A percentile compares a stretch with the other conserved stretches of the same genome.
Conservation (phyloP, 2,797 vertebrate genomes). For the Hoplostethus atlanticus region DNA sequence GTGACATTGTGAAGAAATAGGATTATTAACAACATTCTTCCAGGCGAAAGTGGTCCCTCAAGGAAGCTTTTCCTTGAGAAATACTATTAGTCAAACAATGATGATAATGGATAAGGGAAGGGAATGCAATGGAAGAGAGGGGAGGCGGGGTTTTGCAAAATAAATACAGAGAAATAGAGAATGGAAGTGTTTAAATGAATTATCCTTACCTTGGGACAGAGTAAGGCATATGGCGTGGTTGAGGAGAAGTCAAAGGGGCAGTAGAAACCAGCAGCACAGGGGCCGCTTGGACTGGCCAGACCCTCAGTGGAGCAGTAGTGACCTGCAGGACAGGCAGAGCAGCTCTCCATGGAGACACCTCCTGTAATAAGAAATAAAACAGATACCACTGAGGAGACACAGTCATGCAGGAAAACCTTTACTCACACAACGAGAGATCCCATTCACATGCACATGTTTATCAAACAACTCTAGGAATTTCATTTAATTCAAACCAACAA, state of each 20-base stretch:
- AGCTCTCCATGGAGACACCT: slow-evolving; percentile 86
- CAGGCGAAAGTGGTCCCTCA: not conserved
- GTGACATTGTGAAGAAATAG: too few relatives aligned
- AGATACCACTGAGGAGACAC: not conserved
- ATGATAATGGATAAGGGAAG: not conserved
- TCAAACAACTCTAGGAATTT: not conserved
- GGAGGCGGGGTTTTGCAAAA: not conserved
- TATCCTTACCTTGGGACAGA: slow-evolving; percentile 89
- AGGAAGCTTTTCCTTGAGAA: slow-evolving; percentile 9
- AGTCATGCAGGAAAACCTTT: not conserved
- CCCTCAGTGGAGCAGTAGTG: slow-evolving; percentile 87
- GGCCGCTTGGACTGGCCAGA: slow-evolving; percentile 83
- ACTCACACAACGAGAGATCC: not conserved
- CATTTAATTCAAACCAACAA: not conserved
- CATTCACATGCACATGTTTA: slow-evolving; percentile 10
- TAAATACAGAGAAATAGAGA: not conserved
- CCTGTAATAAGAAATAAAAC: slow-evolving; percentile 74
- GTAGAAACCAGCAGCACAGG: slow-evolving; percentile 88
- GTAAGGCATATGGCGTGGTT: slow-evolving; percentile 82
- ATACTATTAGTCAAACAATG: slow-evolving; percentile 15
- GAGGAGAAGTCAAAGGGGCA: slow-evolving; percentile 88
- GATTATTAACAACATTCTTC: too few relatives aligned
- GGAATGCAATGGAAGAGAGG: slow-evolving; percentile 8
- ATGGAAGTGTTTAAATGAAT: slow-evolving; percentile 2
- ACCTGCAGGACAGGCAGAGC: slow-evolving; percentile 88